These are phyloP conservation scores for Melanargia galathea DNA, from an alignment of 2,888 invertebrate species.

Conservation along the genomic window DNA sequence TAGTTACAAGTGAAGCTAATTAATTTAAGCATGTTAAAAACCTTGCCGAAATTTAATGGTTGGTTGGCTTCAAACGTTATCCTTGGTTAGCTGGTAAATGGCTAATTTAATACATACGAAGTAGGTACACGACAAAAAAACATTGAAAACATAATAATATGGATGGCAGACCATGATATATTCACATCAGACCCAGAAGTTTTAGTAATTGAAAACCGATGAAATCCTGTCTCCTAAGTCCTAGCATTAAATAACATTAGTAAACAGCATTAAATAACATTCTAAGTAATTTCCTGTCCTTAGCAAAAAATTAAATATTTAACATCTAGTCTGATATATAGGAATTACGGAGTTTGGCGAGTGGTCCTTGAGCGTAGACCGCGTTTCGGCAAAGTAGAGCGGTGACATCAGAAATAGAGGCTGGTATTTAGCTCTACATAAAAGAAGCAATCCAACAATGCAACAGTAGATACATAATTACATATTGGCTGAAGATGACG, in stretches of 20 bases:
- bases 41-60: neutral
- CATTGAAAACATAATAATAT: slow-evolving; percentile 11
- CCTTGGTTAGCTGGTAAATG: neutral
- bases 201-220: slow-evolving; percentile 56
- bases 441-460: neutral
- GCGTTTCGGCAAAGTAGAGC: neutral
- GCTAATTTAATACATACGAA: neutral
- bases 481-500: neutral
- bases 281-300: slow-evolving; percentile 7
- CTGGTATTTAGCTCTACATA: too few species aligned
- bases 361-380: neutral
- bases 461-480: neutral
- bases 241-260: slow-evolving; percentile 7
- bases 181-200: slow-evolving; percentile 45
- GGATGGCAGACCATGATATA: slow-evolving; percentile 6
- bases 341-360: neutral
- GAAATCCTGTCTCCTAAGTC: slow-evolving; percentile 51
- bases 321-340: neutral
- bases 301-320: neutral
- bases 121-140: neutral
- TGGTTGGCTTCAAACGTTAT: neutral
- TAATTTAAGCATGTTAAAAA: too few species aligned
- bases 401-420: neutral
- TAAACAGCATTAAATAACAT: slow-evolving; percentile 3
- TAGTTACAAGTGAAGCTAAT: too few species aligned